Evolutionary conservation across 2,888 invertebrate species (phyloP).

Genomic region (Autographa gamma): DNA sequence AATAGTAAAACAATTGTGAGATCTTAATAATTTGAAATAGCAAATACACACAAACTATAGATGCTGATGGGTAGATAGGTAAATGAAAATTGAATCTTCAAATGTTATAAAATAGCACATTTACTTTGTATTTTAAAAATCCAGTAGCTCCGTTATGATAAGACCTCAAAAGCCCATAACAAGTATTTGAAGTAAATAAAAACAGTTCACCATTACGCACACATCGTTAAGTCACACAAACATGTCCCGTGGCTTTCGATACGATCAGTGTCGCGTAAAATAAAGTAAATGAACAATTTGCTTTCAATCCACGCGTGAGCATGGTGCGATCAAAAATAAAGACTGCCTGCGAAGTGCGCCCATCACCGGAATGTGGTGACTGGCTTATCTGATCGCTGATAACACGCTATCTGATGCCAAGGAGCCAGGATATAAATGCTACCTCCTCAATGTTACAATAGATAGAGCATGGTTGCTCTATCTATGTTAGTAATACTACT

Average conservation of each 20-base stretch:
- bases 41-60: neutral
- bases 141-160: neutral
- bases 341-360: constrained; percentile 29
- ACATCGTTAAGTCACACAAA: constrained; percentile 4
- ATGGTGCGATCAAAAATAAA: constrained; percentile 61
- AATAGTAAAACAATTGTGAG: neutral
- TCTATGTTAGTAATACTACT: too few species aligned
- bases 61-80: neutral
- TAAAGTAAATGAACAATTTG: constrained; percentile 67
- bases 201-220: neutral
- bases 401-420: neutral
- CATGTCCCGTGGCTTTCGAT: neutral
- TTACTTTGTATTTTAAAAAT: neutral
- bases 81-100: neutral
- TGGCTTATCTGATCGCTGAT: neutral
- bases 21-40: neutral
- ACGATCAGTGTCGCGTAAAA: constrained; percentile 49
- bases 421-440: neutral
- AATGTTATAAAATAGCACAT: neutral
- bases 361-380: constrained; percentile 6
- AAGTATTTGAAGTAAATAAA: neutral
- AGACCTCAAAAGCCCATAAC: constrained; percentile 1
- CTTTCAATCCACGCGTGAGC: constrained; percentile 62
- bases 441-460: neutral
- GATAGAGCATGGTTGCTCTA: neutral